Evolutionary conservation across 2,113 vertebrate species (phyloP).

Genomic region (Oreochromis aureus): DNA sequence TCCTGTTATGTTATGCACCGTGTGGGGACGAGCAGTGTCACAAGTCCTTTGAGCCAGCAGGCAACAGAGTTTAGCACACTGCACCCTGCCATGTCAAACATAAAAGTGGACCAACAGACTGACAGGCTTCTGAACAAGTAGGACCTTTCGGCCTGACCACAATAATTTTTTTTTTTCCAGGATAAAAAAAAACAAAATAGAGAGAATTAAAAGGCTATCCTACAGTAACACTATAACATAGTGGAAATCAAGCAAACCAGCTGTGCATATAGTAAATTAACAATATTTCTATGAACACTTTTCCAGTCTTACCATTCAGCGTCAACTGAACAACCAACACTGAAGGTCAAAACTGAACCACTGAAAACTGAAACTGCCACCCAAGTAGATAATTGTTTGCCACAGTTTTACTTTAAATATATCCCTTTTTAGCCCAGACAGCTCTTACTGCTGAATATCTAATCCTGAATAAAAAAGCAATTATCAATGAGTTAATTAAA

Average conservation of each 20-base stretch:
- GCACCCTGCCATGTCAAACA: slow-evolving; percentile 27
- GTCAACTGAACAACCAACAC: neutral
- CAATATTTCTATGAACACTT: neutral
- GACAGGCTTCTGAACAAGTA: neutral
- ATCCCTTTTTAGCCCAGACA: neutral
- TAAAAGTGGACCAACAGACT: slow-evolving; percentile 5
- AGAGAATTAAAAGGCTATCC: neutral
- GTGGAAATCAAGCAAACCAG: neutral
- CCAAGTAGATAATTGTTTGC: neutral
- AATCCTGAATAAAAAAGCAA: neutral
- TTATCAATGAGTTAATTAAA: neutral
- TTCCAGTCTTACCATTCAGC: neutral
- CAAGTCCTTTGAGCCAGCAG: slow-evolving; percentile 11
- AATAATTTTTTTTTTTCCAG: neutral
- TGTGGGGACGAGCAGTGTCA: slow-evolving; percentile 29
- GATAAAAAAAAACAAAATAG: neutral
- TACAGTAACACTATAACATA: neutral
- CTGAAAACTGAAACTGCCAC: neutral
- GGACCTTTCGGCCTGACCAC: neutral
- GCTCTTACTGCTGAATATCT: neutral
- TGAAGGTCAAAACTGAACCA: neutral
- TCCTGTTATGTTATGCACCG: slow-evolving; percentile 12
- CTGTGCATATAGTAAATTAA: neutral
- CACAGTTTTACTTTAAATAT: neutral
- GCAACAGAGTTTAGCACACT: slow-evolving; percentile 11